Conservation (phyloP, 2,888 invertebrate species). For the Bembecia ichneumoniformis region DNA sequence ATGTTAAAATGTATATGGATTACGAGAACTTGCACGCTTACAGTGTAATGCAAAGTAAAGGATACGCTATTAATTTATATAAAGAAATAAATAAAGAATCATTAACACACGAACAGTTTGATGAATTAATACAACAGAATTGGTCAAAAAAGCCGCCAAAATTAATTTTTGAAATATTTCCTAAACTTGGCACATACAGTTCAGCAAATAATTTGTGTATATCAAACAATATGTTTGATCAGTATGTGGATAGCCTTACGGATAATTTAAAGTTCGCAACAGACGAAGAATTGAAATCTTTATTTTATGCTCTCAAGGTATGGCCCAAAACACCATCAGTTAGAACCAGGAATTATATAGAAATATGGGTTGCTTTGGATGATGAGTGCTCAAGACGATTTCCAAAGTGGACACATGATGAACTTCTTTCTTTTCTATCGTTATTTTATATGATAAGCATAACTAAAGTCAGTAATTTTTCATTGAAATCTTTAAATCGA, state of each 20-base stretch:
- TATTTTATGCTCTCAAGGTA: slow-evolving; percentile 63
- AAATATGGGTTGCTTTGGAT: slow-evolving; percentile 79
- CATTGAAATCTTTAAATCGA: slow-evolving; percentile 64
- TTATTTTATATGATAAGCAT: slow-evolving; percentile 76
- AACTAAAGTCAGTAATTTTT: slow-evolving; percentile 69
- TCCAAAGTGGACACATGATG: slow-evolving; percentile 62
- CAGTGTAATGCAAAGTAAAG: slow-evolving; percentile 42
- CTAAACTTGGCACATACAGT: slow-evolving; percentile 40
- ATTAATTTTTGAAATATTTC: slow-evolving; percentile 39
- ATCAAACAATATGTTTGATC: slow-evolving; percentile 46
- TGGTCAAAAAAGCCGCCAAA: slow-evolving; percentile 31
- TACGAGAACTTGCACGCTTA: slow-evolving; percentile 58
- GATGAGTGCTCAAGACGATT: slow-evolving; percentile 69
- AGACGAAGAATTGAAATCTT: slow-evolving; percentile 68
- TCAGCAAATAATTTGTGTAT: slow-evolving; percentile 39
- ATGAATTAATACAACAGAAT: slow-evolving; percentile 28
- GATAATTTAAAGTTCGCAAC: slow-evolving; percentile 67
- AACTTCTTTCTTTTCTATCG: slow-evolving; percentile 73
- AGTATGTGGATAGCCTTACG: slow-evolving; percentile 51
- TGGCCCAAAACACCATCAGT: slow-evolving; percentile 68
- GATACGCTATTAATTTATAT: slow-evolving; percentile 33
- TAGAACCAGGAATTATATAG: slow-evolving; percentile 72
- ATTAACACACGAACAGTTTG: slow-evolving; percentile 27
- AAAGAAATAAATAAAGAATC: slow-evolving; percentile 6
- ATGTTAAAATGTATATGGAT: slow-evolving; percentile 45